Evolutionary conservation across 2,797 vertebrate genomes (phyloP).

Genomic region (Pipistrellus nathusii): DNA sequence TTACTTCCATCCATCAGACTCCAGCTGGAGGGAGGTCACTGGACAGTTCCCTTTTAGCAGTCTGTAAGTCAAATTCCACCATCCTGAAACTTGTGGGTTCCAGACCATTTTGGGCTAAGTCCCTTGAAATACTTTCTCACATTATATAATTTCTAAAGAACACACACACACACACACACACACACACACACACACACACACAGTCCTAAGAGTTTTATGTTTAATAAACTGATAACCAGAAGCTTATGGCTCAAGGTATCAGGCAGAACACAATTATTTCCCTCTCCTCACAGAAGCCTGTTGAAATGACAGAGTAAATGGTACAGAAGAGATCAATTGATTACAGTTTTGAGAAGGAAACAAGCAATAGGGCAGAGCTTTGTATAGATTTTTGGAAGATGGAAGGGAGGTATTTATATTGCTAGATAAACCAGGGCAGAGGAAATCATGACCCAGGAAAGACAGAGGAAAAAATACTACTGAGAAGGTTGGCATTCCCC

Average conservation of each 20-base stretch:
- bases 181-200: neutral
- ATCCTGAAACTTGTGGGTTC: neutral
- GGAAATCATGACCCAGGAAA: slow-evolving; percentile 39
- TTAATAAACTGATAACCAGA: slow-evolving; percentile 9
- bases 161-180: neutral
- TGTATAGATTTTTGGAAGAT: slow-evolving; percentile 45
- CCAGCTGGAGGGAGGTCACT: neutral
- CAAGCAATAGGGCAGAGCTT: neutral
- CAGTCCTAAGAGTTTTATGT: neutral
- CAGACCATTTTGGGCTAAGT: neutral
- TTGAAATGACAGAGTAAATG: neutral
- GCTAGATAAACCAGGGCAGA: neutral
- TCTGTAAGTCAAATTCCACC: slow-evolving; percentile 8
- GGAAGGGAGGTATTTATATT: neutral
- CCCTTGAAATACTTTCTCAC: neutral
- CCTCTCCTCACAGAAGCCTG: slow-evolving; percentile 27
- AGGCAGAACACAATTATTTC: neutral
- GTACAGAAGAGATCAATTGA: neutral
- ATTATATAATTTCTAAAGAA: neutral
- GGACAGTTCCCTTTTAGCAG: neutral
- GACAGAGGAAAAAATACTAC: neutral
- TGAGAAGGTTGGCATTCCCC: slow-evolving; percentile 3
- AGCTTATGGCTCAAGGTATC: slow-evolving; percentile 6
- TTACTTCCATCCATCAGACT: slow-evolving; percentile 14
- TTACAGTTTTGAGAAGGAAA: slow-evolving; percentile 12